Evolutionary conservation across 2,797 vertebrate genomes (phyloP), one percentile per base, ranked within the genome.

Genomic region (Bufotes viridis): DNA sequence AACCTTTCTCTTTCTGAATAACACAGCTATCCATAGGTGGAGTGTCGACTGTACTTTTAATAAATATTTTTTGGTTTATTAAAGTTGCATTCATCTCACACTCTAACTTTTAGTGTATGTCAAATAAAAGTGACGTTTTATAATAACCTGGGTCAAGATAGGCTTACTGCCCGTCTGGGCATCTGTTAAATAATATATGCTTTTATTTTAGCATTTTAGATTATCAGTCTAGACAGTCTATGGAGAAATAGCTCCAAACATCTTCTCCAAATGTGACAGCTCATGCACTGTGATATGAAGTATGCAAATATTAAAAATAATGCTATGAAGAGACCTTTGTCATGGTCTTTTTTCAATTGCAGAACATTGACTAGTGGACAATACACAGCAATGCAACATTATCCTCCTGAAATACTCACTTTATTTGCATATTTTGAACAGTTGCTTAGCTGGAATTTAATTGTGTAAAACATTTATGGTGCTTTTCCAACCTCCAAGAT

Each of bases 381-480:
- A 81, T 60, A 15, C 14, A 49, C 51, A 70, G 22, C 2, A 7
- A 51, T 42, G 70, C n/a, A 57, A 24, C 51, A 6, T 70, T 69
- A 80, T 69, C 14, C 15, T 18, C 51, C 58, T 49, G 51, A 80
- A 87, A 70, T 60, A 60, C 57, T 81, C 26, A 8, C 12, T 17
- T 17, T 58, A 82, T 87, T 87, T 87, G 60, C 70, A 87, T 87
- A 78, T 26, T 24, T 29, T 2, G 3, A 20, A 76, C 18, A 82
- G 53, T 75, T 82, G 70, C 58, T 75, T 87, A 53, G 78, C 26
- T 61, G 49, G 58, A 75, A 60, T 60, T 82, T 82, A 61, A 75
- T 74, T 61, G 84, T 13, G 8, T 75, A 74, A 75, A 63, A 82
- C 7, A 17, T 1, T 81, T 81, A 74, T 81, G 82, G 29, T 29